phyloP scores from a whole-genome alignment of 2,888 invertebrate species.

The Gnatocerus cornutus region DNA sequence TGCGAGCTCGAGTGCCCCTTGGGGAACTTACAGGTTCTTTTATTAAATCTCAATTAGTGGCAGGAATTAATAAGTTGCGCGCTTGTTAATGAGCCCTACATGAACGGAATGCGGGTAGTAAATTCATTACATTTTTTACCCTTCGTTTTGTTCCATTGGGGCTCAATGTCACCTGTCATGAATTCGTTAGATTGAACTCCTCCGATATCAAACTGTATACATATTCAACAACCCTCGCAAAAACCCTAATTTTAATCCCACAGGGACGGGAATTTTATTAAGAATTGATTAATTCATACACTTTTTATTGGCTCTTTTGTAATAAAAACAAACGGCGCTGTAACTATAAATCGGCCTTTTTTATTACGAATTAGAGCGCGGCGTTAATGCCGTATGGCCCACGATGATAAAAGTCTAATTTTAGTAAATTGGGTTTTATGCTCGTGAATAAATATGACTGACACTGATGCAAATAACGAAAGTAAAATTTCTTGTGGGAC shows the following conservation, averaged over 20 bases:
- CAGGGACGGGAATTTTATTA: slow-evolving; percentile 7
- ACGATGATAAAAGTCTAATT: slow-evolving; percentile 8
- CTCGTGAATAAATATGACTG: not conserved
- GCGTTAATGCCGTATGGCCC: not conserved
- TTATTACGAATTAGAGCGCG: not conserved
- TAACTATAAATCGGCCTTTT: slow-evolving; percentile 6
- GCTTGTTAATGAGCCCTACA: slow-evolving; percentile 9
- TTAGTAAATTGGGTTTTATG: slow-evolving; percentile 5
- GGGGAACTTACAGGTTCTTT: slow-evolving; percentile 6
- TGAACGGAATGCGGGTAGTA: not conserved
- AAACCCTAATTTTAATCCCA: too few species aligned
- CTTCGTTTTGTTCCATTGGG: not conserved
- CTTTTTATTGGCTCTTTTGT: slow-evolving; percentile 3
- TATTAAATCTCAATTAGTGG: slow-evolving; percentile 16
- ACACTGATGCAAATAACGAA: not conserved
- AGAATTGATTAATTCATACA: slow-evolving; percentile 6
- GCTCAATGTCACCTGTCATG: too few species aligned
- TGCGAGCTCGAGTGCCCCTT: not conserved
- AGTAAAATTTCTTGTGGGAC: too few species aligned
- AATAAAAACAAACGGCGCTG: slow-evolving; percentile 1
- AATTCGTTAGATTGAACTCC: not conserved
- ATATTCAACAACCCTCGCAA: not conserved
- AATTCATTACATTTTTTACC: too few species aligned
- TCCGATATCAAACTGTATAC: not conserved
- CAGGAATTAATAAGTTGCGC: slow-evolving; percentile 12